Evolutionary conservation across 2,113 vertebrate species (phyloP).

Genomic region (Pituophis catenifer): DNA sequence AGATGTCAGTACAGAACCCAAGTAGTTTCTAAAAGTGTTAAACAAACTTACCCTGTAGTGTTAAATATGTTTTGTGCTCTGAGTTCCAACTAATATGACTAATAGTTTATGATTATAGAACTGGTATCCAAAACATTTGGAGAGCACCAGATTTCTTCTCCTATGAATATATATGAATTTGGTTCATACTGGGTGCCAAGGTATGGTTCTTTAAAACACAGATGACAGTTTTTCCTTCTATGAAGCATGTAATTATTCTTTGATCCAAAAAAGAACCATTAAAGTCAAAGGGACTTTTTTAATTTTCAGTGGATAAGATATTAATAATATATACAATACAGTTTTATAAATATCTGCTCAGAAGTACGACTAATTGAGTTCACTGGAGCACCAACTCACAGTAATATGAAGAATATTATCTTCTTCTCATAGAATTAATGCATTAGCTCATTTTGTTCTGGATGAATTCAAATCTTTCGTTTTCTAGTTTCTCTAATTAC

Average conservation of each 20-base stretch:
- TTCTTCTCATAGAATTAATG: background rate
- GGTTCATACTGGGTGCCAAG: background rate
- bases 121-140: background rate
- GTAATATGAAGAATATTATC: background rate
- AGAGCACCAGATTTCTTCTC: background rate
- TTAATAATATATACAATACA: background rate
- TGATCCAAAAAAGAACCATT: background rate
- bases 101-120: background rate
- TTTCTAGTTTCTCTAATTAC: background rate
- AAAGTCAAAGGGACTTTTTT: background rate
- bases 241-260: background rate
- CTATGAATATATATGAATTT: background rate
- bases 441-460: background rate
- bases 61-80: background rate
- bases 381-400: background rate
- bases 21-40: background rate
- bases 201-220: background rate
- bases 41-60: background rate
- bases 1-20: background rate
- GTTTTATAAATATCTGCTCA: background rate
- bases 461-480: background rate
- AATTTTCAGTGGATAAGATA: background rate
- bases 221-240: background rate
- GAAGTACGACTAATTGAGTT: background rate
- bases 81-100: background rate